Evolutionary conservation across 2,797 vertebrate genomes (phyloP).

Genomic region (Podarcis siculus): DNA sequence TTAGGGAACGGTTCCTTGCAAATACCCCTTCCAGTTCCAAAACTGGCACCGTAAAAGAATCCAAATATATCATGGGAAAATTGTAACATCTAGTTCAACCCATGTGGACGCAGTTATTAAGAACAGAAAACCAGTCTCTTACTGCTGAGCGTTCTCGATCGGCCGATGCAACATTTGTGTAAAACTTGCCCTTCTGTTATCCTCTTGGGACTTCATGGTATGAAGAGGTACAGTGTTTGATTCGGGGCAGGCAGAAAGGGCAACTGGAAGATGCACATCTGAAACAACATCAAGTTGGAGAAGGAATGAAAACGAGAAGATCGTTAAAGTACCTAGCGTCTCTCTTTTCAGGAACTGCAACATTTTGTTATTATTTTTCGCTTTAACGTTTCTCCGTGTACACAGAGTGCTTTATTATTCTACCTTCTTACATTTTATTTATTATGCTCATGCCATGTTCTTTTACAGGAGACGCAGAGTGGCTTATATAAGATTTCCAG

Average conservation of each 20-base stretch:
- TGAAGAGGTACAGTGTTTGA: neutral
- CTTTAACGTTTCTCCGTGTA: neutral
- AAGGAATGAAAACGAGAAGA: neutral
- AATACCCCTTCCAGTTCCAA: neutral
- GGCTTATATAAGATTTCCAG: neutral
- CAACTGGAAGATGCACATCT: conserved; percentile 76
- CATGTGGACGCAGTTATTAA: neutral
- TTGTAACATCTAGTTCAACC: neutral
- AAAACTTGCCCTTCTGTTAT: neutral
- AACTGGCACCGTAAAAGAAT: neutral
- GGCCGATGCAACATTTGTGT: neutral
- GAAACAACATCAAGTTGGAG: conserved; percentile 41
- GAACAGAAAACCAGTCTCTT: conserved; percentile 52
- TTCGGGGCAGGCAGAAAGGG: conserved; percentile 73
- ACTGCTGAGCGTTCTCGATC: conserved; percentile 49
- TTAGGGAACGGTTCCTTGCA: neutral
- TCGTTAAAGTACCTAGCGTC: neutral
- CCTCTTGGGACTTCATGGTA: conserved; percentile 26
- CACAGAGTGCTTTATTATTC: neutral
- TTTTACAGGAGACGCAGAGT: neutral
- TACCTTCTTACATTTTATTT: neutral
- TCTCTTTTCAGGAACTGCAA: neutral
- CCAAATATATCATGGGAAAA: neutral
- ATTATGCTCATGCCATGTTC: neutral
- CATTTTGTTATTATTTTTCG: neutral